phyloP scores from a whole-genome alignment of 2,888 invertebrate species.

The Cosmia pyralina region DNA sequence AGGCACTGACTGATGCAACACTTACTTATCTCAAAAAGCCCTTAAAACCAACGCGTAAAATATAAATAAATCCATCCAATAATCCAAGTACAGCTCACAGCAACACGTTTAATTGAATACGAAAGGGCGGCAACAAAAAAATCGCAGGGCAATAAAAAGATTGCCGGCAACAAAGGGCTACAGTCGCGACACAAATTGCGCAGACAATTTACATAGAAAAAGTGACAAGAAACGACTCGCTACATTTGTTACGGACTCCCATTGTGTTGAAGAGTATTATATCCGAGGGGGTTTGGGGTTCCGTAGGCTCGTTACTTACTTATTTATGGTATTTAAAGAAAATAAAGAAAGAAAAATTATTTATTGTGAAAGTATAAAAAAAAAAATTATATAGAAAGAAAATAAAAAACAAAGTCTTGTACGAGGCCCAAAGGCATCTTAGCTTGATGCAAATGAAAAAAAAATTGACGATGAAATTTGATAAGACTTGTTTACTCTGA shows the following conservation, averaged over 20 bases:
- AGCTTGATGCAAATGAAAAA: too few relatives aligned
- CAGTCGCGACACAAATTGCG: slow-evolving; percentile 85
- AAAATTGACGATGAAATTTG: too few relatives aligned
- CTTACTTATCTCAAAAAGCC: slow-evolving; percentile 25
- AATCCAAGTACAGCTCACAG: slow-evolving; percentile 46
- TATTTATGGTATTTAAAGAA: slow-evolving; percentile 1
- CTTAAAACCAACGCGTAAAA: slow-evolving; percentile 32
- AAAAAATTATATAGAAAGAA: too few relatives aligned
- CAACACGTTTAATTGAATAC: slow-evolving; percentile 63
- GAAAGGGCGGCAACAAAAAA: slow-evolving; percentile 52
- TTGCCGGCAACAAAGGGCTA: slow-evolving; percentile 62
- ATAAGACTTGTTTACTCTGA: too few relatives aligned
- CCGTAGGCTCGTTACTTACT: neutral
- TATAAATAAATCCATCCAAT: slow-evolving; percentile 64
- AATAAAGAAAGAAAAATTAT: too few relatives aligned
- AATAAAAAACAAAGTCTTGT: too few relatives aligned
- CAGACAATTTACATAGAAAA: slow-evolving; percentile 87
- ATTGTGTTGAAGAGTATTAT: slow-evolving; percentile 85
- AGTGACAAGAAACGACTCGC: slow-evolving; percentile 83
- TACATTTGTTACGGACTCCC: slow-evolving; percentile 85
- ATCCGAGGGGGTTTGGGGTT: slow-evolving; percentile 65
- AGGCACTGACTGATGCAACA: slow-evolving; percentile 12
- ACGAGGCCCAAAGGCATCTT: too few relatives aligned
- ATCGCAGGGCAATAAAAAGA: slow-evolving; percentile 61
- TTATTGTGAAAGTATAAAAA: too few relatives aligned